These are phyloP conservation scores for Shinisaurus crocodilurus DNA, from an alignment of 2,113 vertebrate genomes.

Conservation along the genomic window DNA sequence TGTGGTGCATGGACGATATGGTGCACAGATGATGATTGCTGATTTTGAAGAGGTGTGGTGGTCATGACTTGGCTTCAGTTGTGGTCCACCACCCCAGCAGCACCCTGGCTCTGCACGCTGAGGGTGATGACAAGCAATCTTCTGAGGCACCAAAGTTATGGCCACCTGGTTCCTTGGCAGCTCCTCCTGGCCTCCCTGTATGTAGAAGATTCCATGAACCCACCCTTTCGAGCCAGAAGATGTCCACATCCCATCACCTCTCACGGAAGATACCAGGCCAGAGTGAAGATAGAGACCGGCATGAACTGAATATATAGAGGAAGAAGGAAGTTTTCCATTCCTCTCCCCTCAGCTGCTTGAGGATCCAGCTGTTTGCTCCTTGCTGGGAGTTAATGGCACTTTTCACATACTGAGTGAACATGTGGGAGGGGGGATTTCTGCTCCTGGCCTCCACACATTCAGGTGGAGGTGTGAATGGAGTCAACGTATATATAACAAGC, in stretches of 20 bases:
- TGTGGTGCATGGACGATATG: no score
- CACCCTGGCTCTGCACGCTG: no score
- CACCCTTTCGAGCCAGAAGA: not conserved
- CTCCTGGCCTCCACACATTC: not conserved
- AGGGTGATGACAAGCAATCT: no score
- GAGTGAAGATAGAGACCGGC: not conserved
- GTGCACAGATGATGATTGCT: no score
- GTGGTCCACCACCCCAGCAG: no score
- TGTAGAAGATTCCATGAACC: not conserved
- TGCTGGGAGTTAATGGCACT: not conserved
- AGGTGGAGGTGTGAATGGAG: not conserved
- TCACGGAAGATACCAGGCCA: not conserved
- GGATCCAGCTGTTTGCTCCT: not conserved
- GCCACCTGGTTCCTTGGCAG: not conserved
- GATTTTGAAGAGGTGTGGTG: no score
- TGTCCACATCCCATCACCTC: not conserved
- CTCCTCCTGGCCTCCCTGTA: not conserved
- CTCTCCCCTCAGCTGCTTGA: not conserved
- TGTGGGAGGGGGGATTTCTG: not conserved
- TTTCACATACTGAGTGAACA: not conserved
- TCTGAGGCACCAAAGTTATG: not conserved
- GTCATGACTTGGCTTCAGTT: no score
- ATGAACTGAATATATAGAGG: not conserved
- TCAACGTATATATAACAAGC: not conserved
- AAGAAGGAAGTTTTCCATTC: no score